phyloP scores from a whole-genome alignment of 2,888 invertebrate species.

The Xylota sylvarum region DNA sequence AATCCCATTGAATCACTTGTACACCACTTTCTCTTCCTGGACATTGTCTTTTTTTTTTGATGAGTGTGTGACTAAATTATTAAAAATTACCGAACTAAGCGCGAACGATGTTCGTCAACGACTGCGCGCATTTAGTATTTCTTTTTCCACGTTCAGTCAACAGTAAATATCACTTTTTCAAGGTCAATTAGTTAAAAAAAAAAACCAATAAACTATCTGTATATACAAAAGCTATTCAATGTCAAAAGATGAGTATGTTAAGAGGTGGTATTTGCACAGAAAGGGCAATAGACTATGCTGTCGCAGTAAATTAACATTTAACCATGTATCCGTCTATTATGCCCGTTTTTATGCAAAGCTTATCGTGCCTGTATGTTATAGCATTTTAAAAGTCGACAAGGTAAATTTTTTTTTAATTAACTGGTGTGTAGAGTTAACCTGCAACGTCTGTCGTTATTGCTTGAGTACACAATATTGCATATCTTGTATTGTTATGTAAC shows the following conservation, averaged over 20 bases:
- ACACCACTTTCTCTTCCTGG: constrained; percentile 72
- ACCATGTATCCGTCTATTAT: constrained; percentile 34
- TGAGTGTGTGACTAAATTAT: not conserved
- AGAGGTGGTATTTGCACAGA: constrained; percentile 61
- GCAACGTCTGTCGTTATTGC: constrained; percentile 26
- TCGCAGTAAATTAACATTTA: constrained; percentile 48
- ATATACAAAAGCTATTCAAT: constrained; percentile 65
- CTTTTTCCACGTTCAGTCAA: constrained; percentile 62
- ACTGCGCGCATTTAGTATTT: constrained; percentile 61
- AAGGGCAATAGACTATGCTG: constrained; percentile 73
- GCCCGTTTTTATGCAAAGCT: constrained; percentile 29
- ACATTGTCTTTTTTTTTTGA: constrained; percentile 41
- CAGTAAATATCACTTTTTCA: constrained; percentile 69
- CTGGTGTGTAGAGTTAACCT: constrained; percentile 28
- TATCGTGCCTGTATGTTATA: constrained; percentile 15
- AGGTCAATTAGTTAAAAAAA: constrained; percentile 64
- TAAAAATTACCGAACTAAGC: constrained; percentile 59
- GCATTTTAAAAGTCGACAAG: constrained; percentile 1
- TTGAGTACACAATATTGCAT: constrained; percentile 26
- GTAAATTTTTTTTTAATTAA: constrained; percentile 36
- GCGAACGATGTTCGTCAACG: constrained; percentile 55
- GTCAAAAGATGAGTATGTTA: constrained; percentile 71
- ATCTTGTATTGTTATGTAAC: constrained; percentile 37
- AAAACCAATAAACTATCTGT: constrained; percentile 9
- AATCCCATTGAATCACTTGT: constrained; percentile 58